Conservation (phyloP, 92 coral and sea anemone species). For the Montipora capitata region DNA sequence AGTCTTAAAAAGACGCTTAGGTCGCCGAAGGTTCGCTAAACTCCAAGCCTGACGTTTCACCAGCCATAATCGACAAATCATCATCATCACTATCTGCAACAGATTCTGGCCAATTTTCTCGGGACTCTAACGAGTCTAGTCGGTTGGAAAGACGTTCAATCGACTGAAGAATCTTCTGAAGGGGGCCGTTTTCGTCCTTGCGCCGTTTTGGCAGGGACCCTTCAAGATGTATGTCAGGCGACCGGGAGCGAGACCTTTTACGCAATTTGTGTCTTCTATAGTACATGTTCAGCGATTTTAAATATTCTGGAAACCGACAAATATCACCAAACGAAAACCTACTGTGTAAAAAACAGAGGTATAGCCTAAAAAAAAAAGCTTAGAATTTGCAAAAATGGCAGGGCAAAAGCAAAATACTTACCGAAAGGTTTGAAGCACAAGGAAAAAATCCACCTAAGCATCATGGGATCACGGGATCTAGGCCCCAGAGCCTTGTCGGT, state of each 20-base stretch:
- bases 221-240: not conserved
- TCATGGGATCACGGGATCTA: not conserved
- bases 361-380: not conserved
- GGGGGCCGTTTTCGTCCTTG: constrained; percentile 18
- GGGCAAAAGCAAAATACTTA: constrained; percentile 9
- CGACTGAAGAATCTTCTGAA: constrained; percentile 23
- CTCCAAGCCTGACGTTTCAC: not conserved
- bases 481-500: not conserved
- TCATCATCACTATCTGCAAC: constrained; percentile 14
- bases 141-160: constrained; percentile 11
- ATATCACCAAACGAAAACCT: not conserved
- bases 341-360: constrained; percentile 10
- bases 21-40: not conserved
- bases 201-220: constrained; percentile 17
- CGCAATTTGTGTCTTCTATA: constrained; percentile 4
- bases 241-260: constrained; percentile 23
- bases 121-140: constrained; percentile 20
- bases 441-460: not conserved
- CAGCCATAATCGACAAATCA: constrained; percentile 19
- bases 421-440: not conserved
- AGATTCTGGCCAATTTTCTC: constrained; percentile 9
- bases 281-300: constrained; percentile 6
- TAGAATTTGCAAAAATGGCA: not conserved
- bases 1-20: not conserved
- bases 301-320: not conserved